These are phyloP conservation scores for Ophion costatus DNA, from an alignment of 2,888 invertebrate species.

Conservation along the genomic window DNA sequence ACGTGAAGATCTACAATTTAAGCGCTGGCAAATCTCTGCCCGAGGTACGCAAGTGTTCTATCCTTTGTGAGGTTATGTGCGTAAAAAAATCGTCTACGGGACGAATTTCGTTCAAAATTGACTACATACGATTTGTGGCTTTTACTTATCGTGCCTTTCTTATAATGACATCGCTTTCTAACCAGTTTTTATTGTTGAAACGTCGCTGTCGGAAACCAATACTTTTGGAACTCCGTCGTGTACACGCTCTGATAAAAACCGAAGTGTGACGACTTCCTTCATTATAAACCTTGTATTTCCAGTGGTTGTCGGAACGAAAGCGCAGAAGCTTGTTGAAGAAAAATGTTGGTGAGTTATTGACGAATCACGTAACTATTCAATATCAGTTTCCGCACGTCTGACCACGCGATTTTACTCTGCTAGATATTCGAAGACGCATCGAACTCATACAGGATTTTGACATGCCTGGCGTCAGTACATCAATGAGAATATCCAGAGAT, in stretches of 20 bases:
- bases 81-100: slow-evolving; percentile 3
- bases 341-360: slow-evolving; percentile 87
- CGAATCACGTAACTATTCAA: background rate
- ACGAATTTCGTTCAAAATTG: background rate
- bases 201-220: background rate
- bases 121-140: background rate
- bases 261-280: background rate
- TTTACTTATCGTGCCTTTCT: background rate
- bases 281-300: slow-evolving; percentile 74
- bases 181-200: background rate
- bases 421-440: slow-evolving; percentile 94
- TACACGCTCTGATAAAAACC: background rate
- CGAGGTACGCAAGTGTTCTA: slow-evolving; percentile 89
- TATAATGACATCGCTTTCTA: background rate
- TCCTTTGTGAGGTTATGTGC: slow-evolving; percentile 35
- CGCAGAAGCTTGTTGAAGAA: slow-evolving; percentile 92
- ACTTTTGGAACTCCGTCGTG: background rate
- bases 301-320: slow-evolving; percentile 95
- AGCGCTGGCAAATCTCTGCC: slow-evolving; percentile 98
- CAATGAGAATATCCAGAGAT: slow-evolving; percentile 93
- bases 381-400: background rate
- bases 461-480: slow-evolving; percentile 97
- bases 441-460: slow-evolving; percentile 99
- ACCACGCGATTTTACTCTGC: slow-evolving; percentile 31
- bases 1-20: slow-evolving; percentile 98